Evolutionary conservation across 2,888 invertebrate genomes (phyloP), one percentile per base, ranked within the genome.

Genomic region (Fabriciana adippe): DNA sequence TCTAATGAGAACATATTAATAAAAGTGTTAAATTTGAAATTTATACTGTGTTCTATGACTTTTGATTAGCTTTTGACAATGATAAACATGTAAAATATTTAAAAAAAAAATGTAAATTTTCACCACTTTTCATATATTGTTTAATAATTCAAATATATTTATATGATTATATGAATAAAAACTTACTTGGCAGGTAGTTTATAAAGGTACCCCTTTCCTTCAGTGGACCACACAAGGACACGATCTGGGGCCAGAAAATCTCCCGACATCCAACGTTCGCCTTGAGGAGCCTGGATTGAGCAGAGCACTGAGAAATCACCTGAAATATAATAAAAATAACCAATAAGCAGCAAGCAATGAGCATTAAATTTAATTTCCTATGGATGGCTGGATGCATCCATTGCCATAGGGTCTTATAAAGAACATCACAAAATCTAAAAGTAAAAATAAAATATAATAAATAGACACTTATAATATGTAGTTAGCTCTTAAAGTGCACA

Each of bases 271-370:
- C 99, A 99, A 2, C 98, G 94, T 84, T 98, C 98, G 0, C 97
- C 96, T 18, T 96, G 92, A 0, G 97, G 97, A n/a, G 97, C 96
- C 72, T 96, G 95, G 72, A 98, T 97, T 0, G 98, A 97, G 82
- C 99, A 98, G 6, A 99, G 93, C 13, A 98, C 96, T 6, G 99
- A 98, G 89, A 99, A 99, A 89, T 99, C 99, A 62, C 99, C 97
- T 89, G 95, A 0, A 79, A 81, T 14, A 57, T 13, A 53, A 51
- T 57, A 53, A 45, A 16, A 59, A n/a, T 45, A 18, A 45, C 8
- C 3, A 35, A 35, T 35, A 0, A 35, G 35, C 8, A 35, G 6
- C 35, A 6, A 11, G 15, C 48, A 5, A 48, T 48, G n/a, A 48
- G 15, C n/a, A 48, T 16, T n/a, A 0, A 2, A 21, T 21, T 26